phyloP scores from a whole-genome alignment of 1,140 invertebrate genomes.

The Drosophila lacertosa region DNA sequence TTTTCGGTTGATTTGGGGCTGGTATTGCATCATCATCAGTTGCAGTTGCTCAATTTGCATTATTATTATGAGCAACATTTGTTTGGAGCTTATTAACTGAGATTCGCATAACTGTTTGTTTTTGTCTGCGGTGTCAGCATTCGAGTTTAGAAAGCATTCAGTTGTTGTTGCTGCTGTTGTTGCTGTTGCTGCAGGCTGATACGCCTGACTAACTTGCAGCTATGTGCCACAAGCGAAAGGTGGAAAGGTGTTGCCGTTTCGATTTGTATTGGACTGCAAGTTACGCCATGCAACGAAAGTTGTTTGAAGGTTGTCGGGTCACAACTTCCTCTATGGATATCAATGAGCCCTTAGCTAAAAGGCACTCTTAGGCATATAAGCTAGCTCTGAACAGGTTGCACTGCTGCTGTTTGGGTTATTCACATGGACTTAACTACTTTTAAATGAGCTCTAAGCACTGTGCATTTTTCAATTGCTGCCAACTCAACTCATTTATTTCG shows the following conservation, averaged over 20 bases:
- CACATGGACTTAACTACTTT: constrained; percentile 17
- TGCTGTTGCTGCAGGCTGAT: constrained; percentile 44
- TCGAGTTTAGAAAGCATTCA: constrained; percentile 38
- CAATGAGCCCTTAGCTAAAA: background rate
- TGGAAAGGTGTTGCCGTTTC: constrained; percentile 70
- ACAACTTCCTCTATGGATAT: constrained; percentile 42
- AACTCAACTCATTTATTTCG: constrained; percentile 46
- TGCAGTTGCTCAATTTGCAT: constrained; percentile 63
- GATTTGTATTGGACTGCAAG: constrained; percentile 41
- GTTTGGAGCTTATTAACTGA: constrained; percentile 65
- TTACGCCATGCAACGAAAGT: constrained; percentile 59
- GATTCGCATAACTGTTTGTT: constrained; percentile 37
- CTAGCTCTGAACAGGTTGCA: too few species aligned
- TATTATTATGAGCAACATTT: constrained; percentile 72
- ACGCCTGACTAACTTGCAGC: constrained; percentile 74
- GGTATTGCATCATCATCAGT: constrained; percentile 46
- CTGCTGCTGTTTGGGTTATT: background rate
- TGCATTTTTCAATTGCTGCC: constrained; percentile 14
- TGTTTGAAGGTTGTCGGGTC: constrained; percentile 76
- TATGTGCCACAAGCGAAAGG: constrained; percentile 70
- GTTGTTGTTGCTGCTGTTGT: constrained; percentile 29
- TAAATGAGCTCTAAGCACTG: constrained; percentile 32
- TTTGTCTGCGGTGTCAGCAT: constrained; percentile 2
- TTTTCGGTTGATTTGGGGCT: constrained; percentile 40
- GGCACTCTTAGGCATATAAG: background rate